Base-by-base conservation (phyloP, 2,113 vertebrate species). In the pig (Sus scrofa) region DNA sequence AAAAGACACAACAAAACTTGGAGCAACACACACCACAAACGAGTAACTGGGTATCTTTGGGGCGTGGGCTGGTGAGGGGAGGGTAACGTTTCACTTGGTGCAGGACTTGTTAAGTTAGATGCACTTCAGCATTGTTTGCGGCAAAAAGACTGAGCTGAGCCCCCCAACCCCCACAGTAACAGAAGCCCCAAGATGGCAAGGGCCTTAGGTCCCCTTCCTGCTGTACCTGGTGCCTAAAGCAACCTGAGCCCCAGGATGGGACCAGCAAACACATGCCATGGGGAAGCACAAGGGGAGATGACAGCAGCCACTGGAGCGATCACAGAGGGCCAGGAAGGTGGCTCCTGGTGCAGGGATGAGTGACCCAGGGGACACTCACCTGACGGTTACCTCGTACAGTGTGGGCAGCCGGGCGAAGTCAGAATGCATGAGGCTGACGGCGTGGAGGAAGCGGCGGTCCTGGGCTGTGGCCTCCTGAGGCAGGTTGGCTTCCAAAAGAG, bases 341-440 rank as follows among this genome's bases (percentile, higher is more conserved):
- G 56, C 16, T 24, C 32, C 32, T 2, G 16, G 50, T 3, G 12
- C 19, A 58, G 30, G 54, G 14, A 37, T 8, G 52, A 60, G 71
- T 0, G 3, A 0, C 16, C 7, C 1, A 0, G 34, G 30, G 91
- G 84, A 1, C 3, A 19, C 99, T 98, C 97, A 99, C 99, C 99
- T 99, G 97, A 99, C 62, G 12, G 99, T 99, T 95, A 99, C 96
- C 94, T 99, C 99, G 3, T 99, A 99, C 91, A 99, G 98, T 1
- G 98, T 82, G 1, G 99, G 99, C 85, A 98, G 98, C 97, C 97
- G 98, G 96, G 95, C 98, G 95, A 99, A 99, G 98, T 99, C 99
- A 0, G 99, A 98, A 94, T 99, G 99, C 96, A 99, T 99, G 65
- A 99, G 98, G 0, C 98, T 97, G 18, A 99, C 97, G 0, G 99